Conservation (phyloP, 2,113 vertebrate genomes). For the Cacatua alba region DNA sequence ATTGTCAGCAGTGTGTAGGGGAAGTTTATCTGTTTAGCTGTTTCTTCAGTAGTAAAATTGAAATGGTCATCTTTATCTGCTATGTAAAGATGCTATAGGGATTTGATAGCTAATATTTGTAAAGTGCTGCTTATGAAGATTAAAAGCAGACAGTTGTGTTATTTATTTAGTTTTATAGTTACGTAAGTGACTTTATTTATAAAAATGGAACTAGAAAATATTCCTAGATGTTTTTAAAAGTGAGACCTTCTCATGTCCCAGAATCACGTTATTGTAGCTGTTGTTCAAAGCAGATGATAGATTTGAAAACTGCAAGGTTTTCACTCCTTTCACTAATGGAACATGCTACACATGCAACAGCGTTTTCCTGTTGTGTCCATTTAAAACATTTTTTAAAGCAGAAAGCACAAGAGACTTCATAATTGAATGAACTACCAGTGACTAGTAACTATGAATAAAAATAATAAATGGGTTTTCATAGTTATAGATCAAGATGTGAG, state of each 20-base stretch:
- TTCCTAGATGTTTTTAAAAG: neutral
- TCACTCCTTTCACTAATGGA: neutral
- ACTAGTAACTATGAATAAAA: neutral
- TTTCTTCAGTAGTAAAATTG: neutral
- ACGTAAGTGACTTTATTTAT: neutral
- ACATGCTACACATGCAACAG: neutral
- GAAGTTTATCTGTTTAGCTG: neutral
- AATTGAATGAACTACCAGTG: neutral
- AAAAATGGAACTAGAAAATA: neutral
- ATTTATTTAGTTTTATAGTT: neutral
- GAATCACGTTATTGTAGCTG: neutral
- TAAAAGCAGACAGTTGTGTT: neutral
- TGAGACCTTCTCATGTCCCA: neutral
- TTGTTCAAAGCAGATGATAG: neutral
- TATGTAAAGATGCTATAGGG: neutral
- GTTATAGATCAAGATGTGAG: neutral
- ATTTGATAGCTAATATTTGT: neutral
- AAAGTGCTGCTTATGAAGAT: neutral
- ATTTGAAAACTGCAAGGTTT: neutral
- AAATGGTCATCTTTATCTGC: neutral
- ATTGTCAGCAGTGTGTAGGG: neutral
- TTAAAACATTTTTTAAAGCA: neutral
- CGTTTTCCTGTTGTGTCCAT: neutral
- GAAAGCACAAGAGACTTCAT: neutral
- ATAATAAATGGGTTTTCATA: neutral